phyloP scores from a whole-genome alignment of 2,797 vertebrate genomes.

The Liasis olivaceus region DNA sequence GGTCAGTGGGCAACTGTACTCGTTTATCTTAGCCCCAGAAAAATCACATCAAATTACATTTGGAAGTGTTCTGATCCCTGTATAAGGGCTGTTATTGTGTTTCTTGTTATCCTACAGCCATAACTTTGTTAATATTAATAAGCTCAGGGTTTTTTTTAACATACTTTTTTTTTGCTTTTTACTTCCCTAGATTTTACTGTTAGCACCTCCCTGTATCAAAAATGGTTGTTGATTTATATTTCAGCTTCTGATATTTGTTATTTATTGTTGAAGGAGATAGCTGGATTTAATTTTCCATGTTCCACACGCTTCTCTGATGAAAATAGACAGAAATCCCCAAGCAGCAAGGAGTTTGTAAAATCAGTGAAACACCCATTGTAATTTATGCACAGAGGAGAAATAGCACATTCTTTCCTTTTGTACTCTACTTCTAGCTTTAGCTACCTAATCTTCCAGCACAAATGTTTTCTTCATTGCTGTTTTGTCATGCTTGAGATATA shows the following conservation, averaged over 20 bases:
- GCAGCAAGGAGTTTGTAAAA: constrained; percentile 26
- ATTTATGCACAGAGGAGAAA: not conserved
- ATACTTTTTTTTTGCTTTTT: not conserved
- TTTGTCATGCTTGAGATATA: constrained; percentile 49
- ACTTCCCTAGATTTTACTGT: not conserved
- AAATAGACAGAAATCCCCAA: constrained; percentile 4
- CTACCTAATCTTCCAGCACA: constrained; percentile 28
- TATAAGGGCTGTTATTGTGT: not conserved
- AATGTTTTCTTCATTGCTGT: constrained; percentile 43
- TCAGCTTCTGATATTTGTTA: constrained; percentile 7
- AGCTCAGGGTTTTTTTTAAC: not conserved
- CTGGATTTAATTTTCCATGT: constrained; percentile 23
- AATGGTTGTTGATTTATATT: not conserved
- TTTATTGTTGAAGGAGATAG: constrained; percentile 17
- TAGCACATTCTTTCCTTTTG: constrained; percentile 3
- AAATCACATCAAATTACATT: not conserved
- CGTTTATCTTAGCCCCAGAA: not conserved
- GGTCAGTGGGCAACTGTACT: not conserved
- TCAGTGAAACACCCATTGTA: not conserved
- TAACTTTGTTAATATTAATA: not conserved
- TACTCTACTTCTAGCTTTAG: constrained; percentile 27
- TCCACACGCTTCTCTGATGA: not conserved
- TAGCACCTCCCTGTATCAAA: not conserved
- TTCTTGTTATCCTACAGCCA: constrained; percentile 11
- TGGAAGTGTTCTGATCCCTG: not conserved